Percentiles rank a stretch among this genome's conserved stretches.
Conservation (phyloP, 2,797 vertebrate genomes). For the Hemibagrus guttatus region DNA sequence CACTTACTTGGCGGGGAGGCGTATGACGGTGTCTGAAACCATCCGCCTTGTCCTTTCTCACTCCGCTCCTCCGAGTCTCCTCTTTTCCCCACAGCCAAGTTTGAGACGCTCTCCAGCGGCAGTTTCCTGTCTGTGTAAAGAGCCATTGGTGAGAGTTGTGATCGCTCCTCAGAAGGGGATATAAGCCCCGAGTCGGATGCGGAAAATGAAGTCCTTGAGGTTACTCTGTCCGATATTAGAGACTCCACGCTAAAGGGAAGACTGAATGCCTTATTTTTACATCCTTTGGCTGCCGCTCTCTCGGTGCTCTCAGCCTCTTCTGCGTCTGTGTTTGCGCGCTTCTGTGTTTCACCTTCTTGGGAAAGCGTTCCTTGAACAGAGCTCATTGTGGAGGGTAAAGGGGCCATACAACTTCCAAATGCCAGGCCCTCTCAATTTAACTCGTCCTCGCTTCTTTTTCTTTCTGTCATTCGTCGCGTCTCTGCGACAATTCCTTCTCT, state of each 20-base stretch:
- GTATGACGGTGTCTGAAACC: conserved; percentile 70
- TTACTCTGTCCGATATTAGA: conserved; percentile 75
- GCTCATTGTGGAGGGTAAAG: conserved; percentile 80
- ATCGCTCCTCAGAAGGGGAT: conserved; percentile 61
- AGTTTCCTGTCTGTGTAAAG: conserved; percentile 58
- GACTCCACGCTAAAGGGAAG: conserved; percentile 85
- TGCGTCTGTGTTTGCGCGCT: conserved; percentile 59
- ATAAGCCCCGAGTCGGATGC: conserved; percentile 56
- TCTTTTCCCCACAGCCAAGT: conserved; percentile 62
- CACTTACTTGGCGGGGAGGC: conserved; percentile 79
- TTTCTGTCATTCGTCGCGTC: conserved; percentile 48
- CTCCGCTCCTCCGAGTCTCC: conserved; percentile 66
- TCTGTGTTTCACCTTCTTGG: conserved; percentile 65
- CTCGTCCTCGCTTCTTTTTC: conserved; percentile 11
- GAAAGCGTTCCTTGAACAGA: conserved; percentile 73
- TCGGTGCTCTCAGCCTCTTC: conserved; percentile 65
- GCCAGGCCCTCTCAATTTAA: conserved; percentile 37
- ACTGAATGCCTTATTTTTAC: conserved; percentile 68
- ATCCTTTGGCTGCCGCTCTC: conserved; percentile 64
- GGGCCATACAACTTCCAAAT: conserved; percentile 78
- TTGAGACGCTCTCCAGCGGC: conserved; percentile 53
- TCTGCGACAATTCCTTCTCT: conserved; percentile 52
- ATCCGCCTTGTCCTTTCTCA: conserved; percentile 68
- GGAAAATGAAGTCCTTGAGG: conserved; percentile 59
- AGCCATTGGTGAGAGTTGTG: conserved; percentile 67